Base-by-base conservation (phyloP, 1,140 invertebrate species). In the Lasioglossum albipes region DNA sequence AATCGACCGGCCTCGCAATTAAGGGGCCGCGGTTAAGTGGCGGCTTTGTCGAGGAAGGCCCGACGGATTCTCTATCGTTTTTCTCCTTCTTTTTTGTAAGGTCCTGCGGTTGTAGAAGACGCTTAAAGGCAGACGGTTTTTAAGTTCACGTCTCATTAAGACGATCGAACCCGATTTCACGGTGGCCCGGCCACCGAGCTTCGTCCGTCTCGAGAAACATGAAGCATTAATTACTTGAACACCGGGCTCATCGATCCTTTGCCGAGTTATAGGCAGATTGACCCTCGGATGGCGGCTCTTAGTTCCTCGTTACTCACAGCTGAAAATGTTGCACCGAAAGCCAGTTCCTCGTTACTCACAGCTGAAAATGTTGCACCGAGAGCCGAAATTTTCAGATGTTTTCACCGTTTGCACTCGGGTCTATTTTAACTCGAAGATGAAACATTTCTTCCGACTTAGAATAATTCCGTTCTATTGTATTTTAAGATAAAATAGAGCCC, bases 111-210 rank as follows among this genome's bases (percentile, higher is more conserved):
- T 66, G 13, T 18, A 52, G 70, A 75, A 74, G 69, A 45, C 61
- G 59, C 70, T 69, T 52, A 61, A 41, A 69, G 70, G 71, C 70
- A n/a, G 70, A 64, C 70, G 18, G 69, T 71, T 67, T 52, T 67
- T 75, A 81, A 81, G 71, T 71, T 74, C 65, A 71, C 69, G 70
- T 69, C 74, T 66, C 59, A 52, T 83, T 81, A 83, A 75, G 72
- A 65, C 61, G 59, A 66, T 75, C 78, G 69, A 83, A 66, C 72
- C 66, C 9, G 7, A 66, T 62, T 67, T 71, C 67, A 49, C 13
- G 18, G 13, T 18, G 54, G 16, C 61, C 16, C 52, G 12, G 7
- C 12, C 67, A 80, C 61, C 41, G 4, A 67, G 41, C 66, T 67
- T 36, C 20, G 22, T 20, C 27, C 27, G 75, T 75, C 69, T 57